Conservation (phyloP, 1,140 invertebrate genomes). For the Bombyx mori region DNA sequence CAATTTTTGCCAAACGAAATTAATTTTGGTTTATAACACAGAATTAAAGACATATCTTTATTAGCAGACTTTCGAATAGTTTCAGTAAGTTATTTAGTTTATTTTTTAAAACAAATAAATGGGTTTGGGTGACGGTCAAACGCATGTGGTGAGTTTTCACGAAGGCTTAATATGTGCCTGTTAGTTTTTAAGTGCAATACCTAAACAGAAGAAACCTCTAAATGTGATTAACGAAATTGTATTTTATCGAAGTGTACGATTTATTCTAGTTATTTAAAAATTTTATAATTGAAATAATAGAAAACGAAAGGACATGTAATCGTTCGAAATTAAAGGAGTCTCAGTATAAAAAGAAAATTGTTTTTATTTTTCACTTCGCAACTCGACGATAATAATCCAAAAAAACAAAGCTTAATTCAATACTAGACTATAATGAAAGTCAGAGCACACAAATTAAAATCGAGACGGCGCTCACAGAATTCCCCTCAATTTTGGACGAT, state of each 20-base stretch:
- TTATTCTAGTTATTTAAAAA: slow-evolving; percentile 37
- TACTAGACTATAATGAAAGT: not conserved
- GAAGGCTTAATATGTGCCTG: slow-evolving; percentile 40
- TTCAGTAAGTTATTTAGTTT: no score
- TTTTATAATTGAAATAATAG: slow-evolving; percentile 44
- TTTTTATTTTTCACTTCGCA: not conserved
- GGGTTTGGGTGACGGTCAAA: slow-evolving; percentile 52
- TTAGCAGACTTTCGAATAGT: no score
- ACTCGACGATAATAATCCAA: not conserved
- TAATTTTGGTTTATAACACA: no score
- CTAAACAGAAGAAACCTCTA: slow-evolving; percentile 36
- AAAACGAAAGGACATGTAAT: slow-evolving; percentile 41
- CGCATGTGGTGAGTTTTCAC: slow-evolving; percentile 67
- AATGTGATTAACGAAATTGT: slow-evolving; percentile 55
- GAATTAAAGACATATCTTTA: no score
- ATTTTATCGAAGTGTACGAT: slow-evolving; percentile 44
- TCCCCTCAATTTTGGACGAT: not conserved
- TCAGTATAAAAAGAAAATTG: slow-evolving; percentile 2
- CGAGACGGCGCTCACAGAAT: not conserved
- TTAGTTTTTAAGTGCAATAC: slow-evolving; percentile 45
- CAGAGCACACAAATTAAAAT: not conserved
- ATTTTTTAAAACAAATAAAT: slow-evolving; percentile 6
- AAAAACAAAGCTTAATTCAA: not conserved
- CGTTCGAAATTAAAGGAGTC: slow-evolving; percentile 31
- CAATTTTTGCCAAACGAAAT: no score